Conservation (phyloP, 2,113 vertebrate species). For the Rhinopithecus roxellana region DNA sequence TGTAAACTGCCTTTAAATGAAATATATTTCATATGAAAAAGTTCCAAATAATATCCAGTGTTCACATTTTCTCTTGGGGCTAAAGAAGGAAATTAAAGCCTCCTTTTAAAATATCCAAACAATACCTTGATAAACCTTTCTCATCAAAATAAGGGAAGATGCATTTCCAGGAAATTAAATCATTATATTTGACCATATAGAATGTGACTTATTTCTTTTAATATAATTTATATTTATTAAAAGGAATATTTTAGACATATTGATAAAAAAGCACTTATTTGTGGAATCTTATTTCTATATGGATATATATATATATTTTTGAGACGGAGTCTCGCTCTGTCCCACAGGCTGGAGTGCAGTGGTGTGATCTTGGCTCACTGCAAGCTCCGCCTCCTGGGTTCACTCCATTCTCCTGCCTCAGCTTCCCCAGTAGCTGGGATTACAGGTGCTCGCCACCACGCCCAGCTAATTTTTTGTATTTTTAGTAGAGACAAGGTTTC, state of each 20-base stretch:
- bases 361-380: too few species aligned
- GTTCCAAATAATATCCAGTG: neutral
- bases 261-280: constrained; percentile 14
- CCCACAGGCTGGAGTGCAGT: too few species aligned
- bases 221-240: neutral
- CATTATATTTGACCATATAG: neutral
- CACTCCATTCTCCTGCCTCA: too few species aligned
- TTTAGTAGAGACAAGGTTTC: too few species aligned
- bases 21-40: neutral
- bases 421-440: too few species aligned
- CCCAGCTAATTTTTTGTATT: too few species aligned
- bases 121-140: neutral
- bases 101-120: neutral
- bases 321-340: too few species aligned
- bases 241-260: neutral
- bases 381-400: too few species aligned
- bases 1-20: neutral
- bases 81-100: neutral
- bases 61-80: neutral
- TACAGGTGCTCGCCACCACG: fast-evolving
- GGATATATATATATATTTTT: too few species aligned
- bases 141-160: neutral
- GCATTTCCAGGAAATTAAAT: constrained; percentile 38
- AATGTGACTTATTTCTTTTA: constrained; percentile 30
- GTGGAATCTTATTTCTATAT: too few species aligned